phyloP scores from a whole-genome alignment of 2,888 invertebrate species.

The Helobdella robusta region DNA sequence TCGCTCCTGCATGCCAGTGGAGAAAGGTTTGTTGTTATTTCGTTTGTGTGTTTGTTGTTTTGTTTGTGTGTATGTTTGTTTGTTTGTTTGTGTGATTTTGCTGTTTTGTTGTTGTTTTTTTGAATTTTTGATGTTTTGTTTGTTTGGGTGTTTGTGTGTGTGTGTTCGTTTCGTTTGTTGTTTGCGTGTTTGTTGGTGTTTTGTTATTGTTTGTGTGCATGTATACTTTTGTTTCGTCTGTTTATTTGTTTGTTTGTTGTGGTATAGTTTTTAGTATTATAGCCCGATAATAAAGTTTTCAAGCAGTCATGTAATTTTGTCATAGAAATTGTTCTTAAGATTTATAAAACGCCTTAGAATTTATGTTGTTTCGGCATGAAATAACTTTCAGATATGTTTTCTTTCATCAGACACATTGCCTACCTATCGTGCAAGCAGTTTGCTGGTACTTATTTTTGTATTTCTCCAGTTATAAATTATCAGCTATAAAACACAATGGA shows the following conservation, averaged over 20 bases:
- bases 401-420: too few relatives aligned
- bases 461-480: too few relatives aligned
- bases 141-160: background rate
- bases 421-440: too few relatives aligned
- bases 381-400: too few relatives aligned
- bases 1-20: background rate
- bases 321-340: too few relatives aligned
- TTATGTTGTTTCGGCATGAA: too few relatives aligned
- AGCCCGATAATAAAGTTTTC: too few relatives aligned
- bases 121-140: background rate
- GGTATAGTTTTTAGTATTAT: too few relatives aligned
- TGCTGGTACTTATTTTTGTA: too few relatives aligned
- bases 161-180: background rate
- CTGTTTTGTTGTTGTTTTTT: background rate
- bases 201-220: background rate
- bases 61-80: background rate
- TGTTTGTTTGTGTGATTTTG: background rate
- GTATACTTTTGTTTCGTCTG: background rate
- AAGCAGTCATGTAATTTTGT: too few relatives aligned
- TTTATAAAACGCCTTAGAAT: too few relatives aligned
- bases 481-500: too few relatives aligned
- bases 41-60: background rate
- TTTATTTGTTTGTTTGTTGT: background rate
- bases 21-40: background rate
- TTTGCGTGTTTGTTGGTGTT: background rate